phyloP scores from a whole-genome alignment of 2,797 vertebrate species.

The Danio aesculapii region DNA sequence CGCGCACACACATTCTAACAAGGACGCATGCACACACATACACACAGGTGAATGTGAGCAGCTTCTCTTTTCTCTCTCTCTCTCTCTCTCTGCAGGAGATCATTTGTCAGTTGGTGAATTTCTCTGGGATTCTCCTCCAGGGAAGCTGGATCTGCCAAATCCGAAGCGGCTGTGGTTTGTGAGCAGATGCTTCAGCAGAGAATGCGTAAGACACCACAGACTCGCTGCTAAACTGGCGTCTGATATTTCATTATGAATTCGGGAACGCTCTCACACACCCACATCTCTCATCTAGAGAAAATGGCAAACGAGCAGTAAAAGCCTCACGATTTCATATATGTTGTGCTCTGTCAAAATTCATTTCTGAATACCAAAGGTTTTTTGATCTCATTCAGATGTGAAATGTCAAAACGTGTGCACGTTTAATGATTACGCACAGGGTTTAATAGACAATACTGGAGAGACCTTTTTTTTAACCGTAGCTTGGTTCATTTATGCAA shows the following conservation, averaged over 20 bases:
- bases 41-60: constrained; percentile 8
- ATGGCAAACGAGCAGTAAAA: constrained; percentile 7
- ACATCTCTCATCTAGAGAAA: not conserved
- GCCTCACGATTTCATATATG: not conserved
- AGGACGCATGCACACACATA: not conserved
- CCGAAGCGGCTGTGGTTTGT: constrained; percentile 20
- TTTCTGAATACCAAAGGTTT: not conserved
- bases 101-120: constrained; percentile 36
- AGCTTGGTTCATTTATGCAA: not conserved
- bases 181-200: constrained; percentile 33
- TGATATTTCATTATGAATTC: constrained; percentile 46
- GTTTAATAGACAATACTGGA: constrained; percentile 10
- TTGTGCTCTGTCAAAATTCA: not conserved
- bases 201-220: constrained; percentile 20
- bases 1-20: too few species aligned
- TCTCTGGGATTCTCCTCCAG: constrained; percentile 27
- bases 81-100: constrained; percentile 6
- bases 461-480: not conserved
- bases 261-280: not conserved
- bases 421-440: not conserved
- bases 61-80: not conserved
- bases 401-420: constrained; percentile 19
- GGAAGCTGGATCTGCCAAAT: constrained; percentile 22
- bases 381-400: constrained; percentile 24
- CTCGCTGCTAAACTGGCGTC: constrained; percentile 22